Evolutionary conservation across 92 coral and sea anemone species (phyloP).

Genomic region (Chrysogorgia sp.): DNA sequence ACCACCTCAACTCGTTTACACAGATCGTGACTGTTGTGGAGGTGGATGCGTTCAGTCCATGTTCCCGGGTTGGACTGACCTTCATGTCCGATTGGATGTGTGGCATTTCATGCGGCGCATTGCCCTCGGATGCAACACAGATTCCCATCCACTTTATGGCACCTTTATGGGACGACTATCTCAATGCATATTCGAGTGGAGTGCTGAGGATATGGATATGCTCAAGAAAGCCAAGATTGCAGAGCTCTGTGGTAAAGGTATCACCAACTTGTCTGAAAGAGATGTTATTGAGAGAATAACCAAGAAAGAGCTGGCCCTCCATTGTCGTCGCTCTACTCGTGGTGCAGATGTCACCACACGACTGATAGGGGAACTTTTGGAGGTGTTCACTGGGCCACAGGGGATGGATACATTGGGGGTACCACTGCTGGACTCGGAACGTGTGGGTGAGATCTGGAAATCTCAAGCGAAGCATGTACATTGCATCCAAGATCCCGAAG

Average conservation of each 20-base stretch:
- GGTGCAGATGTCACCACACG: slow-evolving; percentile 29
- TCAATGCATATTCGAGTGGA: slow-evolving; percentile 58
- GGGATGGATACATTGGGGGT: slow-evolving; percentile 61
- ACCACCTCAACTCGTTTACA: slow-evolving; percentile 29
- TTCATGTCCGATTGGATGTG: slow-evolving; percentile 43
- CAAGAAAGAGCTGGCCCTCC: slow-evolving; percentile 57
- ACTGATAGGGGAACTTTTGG: slow-evolving; percentile 38
- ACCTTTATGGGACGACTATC: slow-evolving; percentile 57
- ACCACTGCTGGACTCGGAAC: slow-evolving; percentile 57
- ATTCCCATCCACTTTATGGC: slow-evolving; percentile 61
- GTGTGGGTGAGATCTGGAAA: slow-evolving; percentile 21
- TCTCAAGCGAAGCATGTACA: slow-evolving; percentile 41
- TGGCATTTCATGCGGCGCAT: slow-evolving; percentile 60
- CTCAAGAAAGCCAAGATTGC: slow-evolving; percentile 27
- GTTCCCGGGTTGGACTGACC: slow-evolving; percentile 9
- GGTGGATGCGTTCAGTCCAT: slow-evolving; percentile 10
- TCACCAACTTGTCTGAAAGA: slow-evolving; percentile 22
- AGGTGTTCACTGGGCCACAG: slow-evolving; percentile 47
- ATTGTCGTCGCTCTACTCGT: slow-evolving; percentile 61
- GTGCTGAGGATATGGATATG: slow-evolving; percentile 44
- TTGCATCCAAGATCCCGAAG: slow-evolving; percentile 63
- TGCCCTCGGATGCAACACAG: slow-evolving; percentile 61
- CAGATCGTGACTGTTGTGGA: slow-evolving; percentile 50
- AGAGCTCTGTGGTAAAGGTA: not conserved
- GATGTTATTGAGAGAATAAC: slow-evolving; percentile 38